These are phyloP conservation scores for Coregonus ussuriensis DNA, from an alignment of 2,797 vertebrate genomes.

Conservation along the genomic window DNA sequence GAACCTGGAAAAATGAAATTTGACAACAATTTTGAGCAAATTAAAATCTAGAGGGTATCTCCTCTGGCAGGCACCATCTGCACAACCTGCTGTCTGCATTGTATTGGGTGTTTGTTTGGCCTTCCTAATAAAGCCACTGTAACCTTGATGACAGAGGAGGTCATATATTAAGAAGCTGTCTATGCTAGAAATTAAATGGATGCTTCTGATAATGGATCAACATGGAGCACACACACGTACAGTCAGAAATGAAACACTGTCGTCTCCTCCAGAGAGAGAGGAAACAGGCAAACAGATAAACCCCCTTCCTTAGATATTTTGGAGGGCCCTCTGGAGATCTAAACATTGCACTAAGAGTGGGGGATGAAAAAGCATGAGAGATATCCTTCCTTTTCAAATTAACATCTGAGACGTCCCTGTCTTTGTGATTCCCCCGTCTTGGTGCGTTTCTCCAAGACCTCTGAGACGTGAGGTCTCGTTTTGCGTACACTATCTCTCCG, in stretches of 20 bases:
- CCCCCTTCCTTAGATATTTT: conserved; percentile 31
- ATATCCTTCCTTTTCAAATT: conserved; percentile 62
- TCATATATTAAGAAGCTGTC: conserved; percentile 39
- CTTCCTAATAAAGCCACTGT: conserved; percentile 27
- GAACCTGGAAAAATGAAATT: conserved; percentile 59
- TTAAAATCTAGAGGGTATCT: conserved; percentile 48
- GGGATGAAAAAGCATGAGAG: conserved; percentile 37
- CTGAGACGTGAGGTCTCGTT: conserved; percentile 45
- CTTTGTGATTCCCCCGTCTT: conserved; percentile 41
- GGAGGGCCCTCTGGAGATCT: conserved; percentile 41
- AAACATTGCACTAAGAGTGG: conserved; percentile 28
- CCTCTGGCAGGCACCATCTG: conserved; percentile 14
- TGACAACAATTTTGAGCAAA: conserved; percentile 62
- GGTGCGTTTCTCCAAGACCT: background rate
- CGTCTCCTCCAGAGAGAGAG: conserved; percentile 22
- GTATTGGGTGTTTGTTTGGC: conserved; percentile 24
- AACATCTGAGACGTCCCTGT: conserved; percentile 46
- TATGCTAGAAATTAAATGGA: conserved; percentile 51
- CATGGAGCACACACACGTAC: conserved; percentile 30
- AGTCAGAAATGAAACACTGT: conserved; percentile 21
- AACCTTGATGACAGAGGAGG: conserved; percentile 56
- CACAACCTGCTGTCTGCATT: conserved; percentile 11
- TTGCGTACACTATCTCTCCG: conserved; percentile 37
- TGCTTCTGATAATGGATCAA: conserved; percentile 54
- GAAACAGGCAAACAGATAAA: conserved; percentile 38